Base-by-base conservation (phyloP, 2,888 invertebrate genomes). In the Thelaira solivaga region DNA sequence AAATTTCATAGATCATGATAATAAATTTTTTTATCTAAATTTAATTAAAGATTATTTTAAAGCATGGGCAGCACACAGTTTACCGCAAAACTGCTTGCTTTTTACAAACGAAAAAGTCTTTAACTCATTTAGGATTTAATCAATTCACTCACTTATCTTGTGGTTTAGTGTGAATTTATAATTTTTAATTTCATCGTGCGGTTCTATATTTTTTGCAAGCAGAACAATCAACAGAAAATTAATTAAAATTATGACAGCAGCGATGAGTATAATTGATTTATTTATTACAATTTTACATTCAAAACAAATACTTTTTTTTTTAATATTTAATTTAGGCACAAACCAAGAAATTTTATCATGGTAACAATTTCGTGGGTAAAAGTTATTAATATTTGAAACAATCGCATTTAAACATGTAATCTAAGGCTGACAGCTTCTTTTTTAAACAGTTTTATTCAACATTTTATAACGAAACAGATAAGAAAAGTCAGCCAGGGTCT, bases 121-220 rank as follows among this genome's bases (percentile, higher is more conserved):
- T 75, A 47, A 75, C 61, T 61, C 20, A 29, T 39, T 61, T 67
- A 61, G 43, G 51, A 53, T 45, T 47, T 47, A 36, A n/a, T n/a
- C n/a, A n/a, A n/a, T n/a, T n/a, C n/a, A n/a, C n/a, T n/a, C n/a
- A n/a, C n/a, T 22, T 47, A 47, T 68, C 61, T 53, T 68, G 67
- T 45, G 61, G 67, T 61, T 67, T 29, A 29, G 16, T 55, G 31
- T 53, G 24, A 75, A 67, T 61, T 39, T 16, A 22, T 29, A 39
- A 53, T 51, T 51, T 31, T 22, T 13, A 57, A 59, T 61, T 39
- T 53, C 45, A 61, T 20, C n/a, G 5, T 75, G 67, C 39, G 68
- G 74, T 68, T 68, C 53, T 11, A n/a, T 26, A n/a, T n/a, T n/a
- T 36, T 72, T 47, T 29, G 29, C 39, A 2, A 34, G n/a, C 43